Evolutionary conservation across 1,140 invertebrate genomes (phyloP).

Genomic region (Glossosoma conforme): DNA sequence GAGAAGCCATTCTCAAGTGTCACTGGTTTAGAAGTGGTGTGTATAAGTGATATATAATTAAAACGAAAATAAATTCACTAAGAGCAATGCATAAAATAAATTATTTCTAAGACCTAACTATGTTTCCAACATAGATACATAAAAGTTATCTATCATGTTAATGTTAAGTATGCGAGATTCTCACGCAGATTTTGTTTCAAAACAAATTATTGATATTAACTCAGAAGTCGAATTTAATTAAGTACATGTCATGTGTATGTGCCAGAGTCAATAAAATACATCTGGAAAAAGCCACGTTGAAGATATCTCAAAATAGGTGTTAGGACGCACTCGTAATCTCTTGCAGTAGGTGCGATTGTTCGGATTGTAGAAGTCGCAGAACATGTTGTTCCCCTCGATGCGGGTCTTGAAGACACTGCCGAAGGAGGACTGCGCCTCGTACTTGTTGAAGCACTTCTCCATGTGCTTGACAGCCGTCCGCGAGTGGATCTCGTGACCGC

Average conservation of each 20-base stretch:
- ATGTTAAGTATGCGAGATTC: too few species aligned
- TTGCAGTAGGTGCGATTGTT: conserved; percentile 93
- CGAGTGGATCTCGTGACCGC: conserved; percentile 88
- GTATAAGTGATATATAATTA: too few species aligned
- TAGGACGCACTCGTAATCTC: conserved; percentile 71
- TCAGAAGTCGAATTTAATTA: background rate
- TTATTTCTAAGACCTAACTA: too few species aligned
- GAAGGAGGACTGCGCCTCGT: conserved; percentile 95
- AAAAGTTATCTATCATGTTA: too few species aligned
- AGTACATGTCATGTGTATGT: background rate
- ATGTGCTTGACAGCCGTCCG: conserved; percentile 87
- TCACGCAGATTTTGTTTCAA: too few species aligned
- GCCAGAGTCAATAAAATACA: background rate
- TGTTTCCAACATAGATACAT: too few species aligned
- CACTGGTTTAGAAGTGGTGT: too few species aligned
- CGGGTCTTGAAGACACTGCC: conserved; percentile 90
- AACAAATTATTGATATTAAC: too few species aligned
- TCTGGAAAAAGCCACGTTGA: background rate
- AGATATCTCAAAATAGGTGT: background rate
- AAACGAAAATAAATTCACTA: too few species aligned
- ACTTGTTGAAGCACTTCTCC: conserved; percentile 95
- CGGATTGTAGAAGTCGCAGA: conserved; percentile 95
- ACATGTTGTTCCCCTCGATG: conserved; percentile 94
- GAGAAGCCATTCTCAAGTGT: too few species aligned
- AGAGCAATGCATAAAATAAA: too few species aligned